Conservation (phyloP, 2,797 vertebrate genomes). For the Coranthus polyacanthus region DNA sequence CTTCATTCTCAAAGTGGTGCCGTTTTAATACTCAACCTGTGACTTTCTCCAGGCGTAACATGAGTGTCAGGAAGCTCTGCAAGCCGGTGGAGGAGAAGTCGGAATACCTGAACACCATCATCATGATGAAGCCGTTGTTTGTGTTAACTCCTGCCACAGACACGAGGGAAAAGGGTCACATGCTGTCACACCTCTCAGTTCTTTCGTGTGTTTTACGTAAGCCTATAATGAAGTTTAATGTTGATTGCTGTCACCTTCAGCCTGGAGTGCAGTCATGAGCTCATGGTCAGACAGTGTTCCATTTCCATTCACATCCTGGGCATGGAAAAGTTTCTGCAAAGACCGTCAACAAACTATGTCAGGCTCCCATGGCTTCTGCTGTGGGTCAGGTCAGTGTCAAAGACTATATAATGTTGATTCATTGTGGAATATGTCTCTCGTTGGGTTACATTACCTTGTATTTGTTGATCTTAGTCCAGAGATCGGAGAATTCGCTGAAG, state of each 20-base stretch:
- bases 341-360: not conserved
- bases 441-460: slow-evolving; percentile 50
- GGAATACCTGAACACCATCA: slow-evolving; percentile 35
- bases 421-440: too few relatives aligned
- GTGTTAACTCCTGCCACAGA: slow-evolving; percentile 21
- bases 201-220: not conserved
- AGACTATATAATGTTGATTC: too few relatives aligned
- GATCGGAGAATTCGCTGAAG: slow-evolving; percentile 44
- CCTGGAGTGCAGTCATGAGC: slow-evolving; percentile 27
- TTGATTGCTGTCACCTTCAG: slow-evolving; percentile 34
- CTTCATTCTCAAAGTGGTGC: slow-evolving; percentile 10
- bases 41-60: slow-evolving; percentile 51
- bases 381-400: too few relatives aligned
- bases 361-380: too few relatives aligned
- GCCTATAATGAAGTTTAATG: not conserved
- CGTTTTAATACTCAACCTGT: slow-evolving; percentile 26
- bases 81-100: slow-evolving; percentile 7
- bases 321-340: slow-evolving; percentile 52
- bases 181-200: not conserved
- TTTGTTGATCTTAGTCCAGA: slow-evolving; percentile 58
- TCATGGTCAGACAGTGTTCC: slow-evolving; percentile 47
- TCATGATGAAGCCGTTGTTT: not conserved
- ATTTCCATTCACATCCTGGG: slow-evolving; percentile 13
- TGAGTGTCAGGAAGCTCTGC: slow-evolving; percentile 59
- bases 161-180: not conserved